Evolutionary conservation across 1,140 invertebrate species (phyloP), one percentile per base, ranked within the genome.

Genomic region (Arctopsyche grandis): DNA sequence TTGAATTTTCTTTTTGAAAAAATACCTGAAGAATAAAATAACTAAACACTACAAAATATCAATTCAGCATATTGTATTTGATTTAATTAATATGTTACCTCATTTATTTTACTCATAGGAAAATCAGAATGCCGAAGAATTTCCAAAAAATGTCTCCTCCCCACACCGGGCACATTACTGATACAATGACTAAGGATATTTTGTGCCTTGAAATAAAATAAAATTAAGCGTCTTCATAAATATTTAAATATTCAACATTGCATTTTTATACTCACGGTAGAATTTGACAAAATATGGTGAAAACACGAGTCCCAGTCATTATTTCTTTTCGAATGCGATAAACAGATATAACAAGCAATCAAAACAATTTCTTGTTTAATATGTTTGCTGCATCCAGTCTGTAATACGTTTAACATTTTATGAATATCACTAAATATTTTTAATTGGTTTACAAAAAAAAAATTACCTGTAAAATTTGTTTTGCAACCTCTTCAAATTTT

Each of bases 81-180:
- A 52, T 52, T 14, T 52, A 52, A 52, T 52, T 52, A 9, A 56
- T 56, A 74, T 43, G 0, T 48, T 84, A 89, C 88, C 85, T 88
- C 85, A 73, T 84, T 85, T 84, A 89, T 86, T 77, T 85, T 86
- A 76, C 88, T 87, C 0, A 85, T 83, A 0, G 88, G 88, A 70
- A 89, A 88, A 70, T 86, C 86, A 21, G 87, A 86, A 81, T 89
- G 87, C 81, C 87, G 88, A 73, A 89, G 83, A 1, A 89, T 80
- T 43, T 86, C 85, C 46, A 89, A 75, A n/a, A 87, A 84, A 48
- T 87, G 85, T 77, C 84, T 81, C 21, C 86, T 83, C 10, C 85
- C 83, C 5, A 78, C 14, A 0, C 83, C 84, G 22, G 85, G 85
- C 1, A 75, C 81, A n/a, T 85, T 84, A 19, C 85, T 85, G 10